Conservation (phyloP, 2,888 invertebrate genomes). For the Eudasyphora cyanicolor region DNA sequence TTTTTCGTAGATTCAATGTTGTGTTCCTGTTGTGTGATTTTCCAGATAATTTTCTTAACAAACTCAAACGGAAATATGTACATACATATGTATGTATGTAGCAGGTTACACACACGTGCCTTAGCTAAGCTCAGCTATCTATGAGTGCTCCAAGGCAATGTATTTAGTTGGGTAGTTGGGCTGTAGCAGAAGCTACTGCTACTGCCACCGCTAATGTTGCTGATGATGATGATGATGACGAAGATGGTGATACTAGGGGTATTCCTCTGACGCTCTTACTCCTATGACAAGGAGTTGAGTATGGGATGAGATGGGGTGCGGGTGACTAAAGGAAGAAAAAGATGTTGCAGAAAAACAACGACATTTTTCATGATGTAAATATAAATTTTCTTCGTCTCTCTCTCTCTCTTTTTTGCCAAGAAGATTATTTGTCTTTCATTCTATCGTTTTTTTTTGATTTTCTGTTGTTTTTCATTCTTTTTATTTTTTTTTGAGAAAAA, state of each 20-base stretch:
- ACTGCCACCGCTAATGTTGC: not conserved
- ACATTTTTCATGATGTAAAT: constrained; percentile 49
- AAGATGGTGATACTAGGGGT: not conserved
- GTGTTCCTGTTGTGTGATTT: constrained; percentile 33
- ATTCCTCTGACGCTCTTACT: not conserved
- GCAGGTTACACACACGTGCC: constrained; percentile 54
- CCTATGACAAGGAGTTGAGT: not conserved
- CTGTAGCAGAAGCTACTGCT: not conserved
- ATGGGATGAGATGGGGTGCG: not conserved
- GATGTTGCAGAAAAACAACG: constrained; percentile 38
- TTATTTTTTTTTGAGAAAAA: not conserved
- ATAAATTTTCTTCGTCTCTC: constrained; percentile 19
- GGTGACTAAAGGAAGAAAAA: not conserved
- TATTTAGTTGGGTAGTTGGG: no score
- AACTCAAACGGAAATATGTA: not conserved
- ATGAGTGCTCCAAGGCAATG: not conserved
- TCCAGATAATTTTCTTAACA: constrained; percentile 45
- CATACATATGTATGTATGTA: no score
- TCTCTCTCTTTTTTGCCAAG: no score
- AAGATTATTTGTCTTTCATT: not conserved
- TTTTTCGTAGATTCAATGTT: not conserved
- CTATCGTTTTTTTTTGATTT: constrained; percentile 6
- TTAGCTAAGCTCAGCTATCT: not conserved
- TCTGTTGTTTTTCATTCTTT: not conserved
- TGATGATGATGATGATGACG: constrained; percentile 9